Evolutionary conservation across 2,888 invertebrate species (phyloP).

Genomic region (Synanthedon vespiformis): DNA sequence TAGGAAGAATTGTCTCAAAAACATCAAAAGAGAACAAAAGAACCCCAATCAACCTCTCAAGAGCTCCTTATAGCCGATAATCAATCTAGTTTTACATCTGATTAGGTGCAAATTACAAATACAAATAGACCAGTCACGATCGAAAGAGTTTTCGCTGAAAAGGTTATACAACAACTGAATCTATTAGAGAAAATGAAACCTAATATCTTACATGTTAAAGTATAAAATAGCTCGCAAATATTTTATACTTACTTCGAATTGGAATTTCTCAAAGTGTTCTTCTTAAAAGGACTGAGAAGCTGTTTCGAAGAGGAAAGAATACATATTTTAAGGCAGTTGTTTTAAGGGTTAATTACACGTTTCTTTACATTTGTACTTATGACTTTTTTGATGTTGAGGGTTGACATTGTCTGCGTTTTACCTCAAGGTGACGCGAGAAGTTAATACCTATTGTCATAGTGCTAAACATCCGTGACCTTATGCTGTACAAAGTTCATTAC

Average conservation of each 20-base stretch:
- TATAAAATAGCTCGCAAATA: too few relatives aligned
- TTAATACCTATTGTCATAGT: slow-evolving; percentile 62
- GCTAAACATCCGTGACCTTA: slow-evolving; percentile 67
- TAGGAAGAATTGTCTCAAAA: slow-evolving; percentile 36
- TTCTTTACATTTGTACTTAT: slow-evolving; percentile 11
- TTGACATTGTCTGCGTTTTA: slow-evolving; percentile 45
- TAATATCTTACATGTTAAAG: background rate
- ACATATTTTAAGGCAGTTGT: slow-evolving; percentile 17
- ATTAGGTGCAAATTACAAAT: slow-evolving; percentile 67
- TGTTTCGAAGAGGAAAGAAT: slow-evolving; percentile 18
- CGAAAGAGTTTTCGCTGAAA: slow-evolving; percentile 7
- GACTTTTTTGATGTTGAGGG: slow-evolving; percentile 12
- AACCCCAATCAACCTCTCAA: slow-evolving; percentile 33
- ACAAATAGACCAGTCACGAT: slow-evolving; percentile 65
- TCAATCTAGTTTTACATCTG: slow-evolving; percentile 66
- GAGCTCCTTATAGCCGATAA: slow-evolving; percentile 42
- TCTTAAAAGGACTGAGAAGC: slow-evolving; percentile 23
- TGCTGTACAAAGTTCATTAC: slow-evolving; percentile 60
- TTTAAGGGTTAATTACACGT: slow-evolving; percentile 24
- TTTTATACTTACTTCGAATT: slow-evolving; percentile 9
- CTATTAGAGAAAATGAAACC: too few relatives aligned
- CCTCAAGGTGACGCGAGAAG: slow-evolving; percentile 67
- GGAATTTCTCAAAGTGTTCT: slow-evolving; percentile 4
- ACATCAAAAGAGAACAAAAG: slow-evolving; percentile 34
- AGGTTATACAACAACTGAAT: too few relatives aligned